A percentile compares a stretch with the other conserved stretches of the same genome.
phyloP scores from a whole-genome alignment of 2,113 vertebrate species.

The Bettongia penicillata region DNA sequence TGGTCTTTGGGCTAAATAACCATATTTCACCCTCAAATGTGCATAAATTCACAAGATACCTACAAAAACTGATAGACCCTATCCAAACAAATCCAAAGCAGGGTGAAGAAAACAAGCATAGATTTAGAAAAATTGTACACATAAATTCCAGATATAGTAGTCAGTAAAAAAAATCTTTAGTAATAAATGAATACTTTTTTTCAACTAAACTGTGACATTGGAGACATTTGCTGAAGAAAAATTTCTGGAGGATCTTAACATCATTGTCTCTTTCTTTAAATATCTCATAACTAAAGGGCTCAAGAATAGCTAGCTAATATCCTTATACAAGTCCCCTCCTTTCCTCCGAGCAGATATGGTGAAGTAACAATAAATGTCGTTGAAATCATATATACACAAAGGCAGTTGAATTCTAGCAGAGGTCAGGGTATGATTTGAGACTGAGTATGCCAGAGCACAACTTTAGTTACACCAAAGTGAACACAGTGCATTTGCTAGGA shows the following conservation, averaged over 20 bases:
- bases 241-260: conserved; percentile 10
- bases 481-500: conserved; percentile 47
- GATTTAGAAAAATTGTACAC: conserved; percentile 59
- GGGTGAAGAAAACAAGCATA: conserved; percentile 33
- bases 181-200: conserved; percentile 45
- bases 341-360: conserved; percentile 25
- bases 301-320: neutral
- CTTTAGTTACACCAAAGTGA: conserved; percentile 59
- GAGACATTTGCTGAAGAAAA: conserved; percentile 41
- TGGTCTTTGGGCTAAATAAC: conserved; percentile 66
- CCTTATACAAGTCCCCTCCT: conserved; percentile 30
- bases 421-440: conserved; percentile 53
- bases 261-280: neutral
- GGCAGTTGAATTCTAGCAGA: conserved; percentile 34
- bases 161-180: conserved; percentile 14
- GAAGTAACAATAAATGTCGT: conserved; percentile 30
- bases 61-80: conserved; percentile 50
- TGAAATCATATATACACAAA: conserved; percentile 38
- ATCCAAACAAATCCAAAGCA: conserved; percentile 54
- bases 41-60: conserved; percentile 32
- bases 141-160: conserved; percentile 45
- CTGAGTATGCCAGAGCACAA: conserved; percentile 30
- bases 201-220: conserved; percentile 28
- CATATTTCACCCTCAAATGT: conserved; percentile 59
- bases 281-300: neutral